Conservation (phyloP, 2,113 vertebrate species). For the Macrotis lagotis region DNA sequence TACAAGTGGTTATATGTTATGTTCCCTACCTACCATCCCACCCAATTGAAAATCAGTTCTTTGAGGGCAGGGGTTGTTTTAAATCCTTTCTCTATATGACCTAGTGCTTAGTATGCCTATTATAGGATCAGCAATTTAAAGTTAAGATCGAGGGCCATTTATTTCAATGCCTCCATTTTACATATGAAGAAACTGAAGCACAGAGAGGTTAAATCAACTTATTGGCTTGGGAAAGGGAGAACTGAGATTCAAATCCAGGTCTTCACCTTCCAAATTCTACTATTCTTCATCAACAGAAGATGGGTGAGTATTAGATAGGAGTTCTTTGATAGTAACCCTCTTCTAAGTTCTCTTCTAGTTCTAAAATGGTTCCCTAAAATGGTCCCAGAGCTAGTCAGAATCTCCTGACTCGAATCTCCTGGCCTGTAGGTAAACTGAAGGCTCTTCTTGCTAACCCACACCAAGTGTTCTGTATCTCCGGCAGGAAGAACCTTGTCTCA, state of each 20-base stretch:
- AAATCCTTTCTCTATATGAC: not conserved
- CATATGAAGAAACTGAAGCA: not conserved
- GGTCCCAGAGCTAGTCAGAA: not conserved
- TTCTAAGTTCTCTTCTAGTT: not conserved
- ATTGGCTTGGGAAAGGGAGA: not conserved
- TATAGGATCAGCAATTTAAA: not conserved
- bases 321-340: too few relatives aligned
- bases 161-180: not conserved
- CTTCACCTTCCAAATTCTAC: not conserved
- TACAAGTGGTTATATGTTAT: not conserved
- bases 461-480: not conserved
- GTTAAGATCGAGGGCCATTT: not conserved
- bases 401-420: not conserved
- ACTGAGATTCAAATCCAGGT: not conserved
- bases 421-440: not conserved
- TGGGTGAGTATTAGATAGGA: too few relatives aligned
- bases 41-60: not conserved
- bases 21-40: not conserved
- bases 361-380: not conserved
- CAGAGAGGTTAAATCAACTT: not conserved
- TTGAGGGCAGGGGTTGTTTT: fast-evolving
- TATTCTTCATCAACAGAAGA: not conserved
- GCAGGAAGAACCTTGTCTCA: not conserved
- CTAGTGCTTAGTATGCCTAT: not conserved
- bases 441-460: not conserved